Base-by-base conservation (phyloP, 2,113 vertebrate genomes). In the Oncorhynchus nerka region DNA sequence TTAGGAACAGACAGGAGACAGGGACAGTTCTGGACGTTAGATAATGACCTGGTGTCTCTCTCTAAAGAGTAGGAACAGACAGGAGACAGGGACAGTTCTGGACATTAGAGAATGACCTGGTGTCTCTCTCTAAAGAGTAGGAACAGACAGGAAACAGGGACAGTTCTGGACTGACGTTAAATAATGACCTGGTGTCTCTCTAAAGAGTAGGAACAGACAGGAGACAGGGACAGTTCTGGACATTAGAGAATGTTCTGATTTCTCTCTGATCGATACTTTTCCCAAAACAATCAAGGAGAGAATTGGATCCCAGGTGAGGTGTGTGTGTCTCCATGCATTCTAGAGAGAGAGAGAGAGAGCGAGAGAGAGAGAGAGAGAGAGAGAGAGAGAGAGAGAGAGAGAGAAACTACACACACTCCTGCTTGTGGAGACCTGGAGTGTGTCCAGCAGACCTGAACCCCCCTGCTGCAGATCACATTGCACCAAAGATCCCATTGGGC, bases 391-490 rank as follows among this genome's bases (percentile, higher is more conserved):
- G 16, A 22, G 26, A n/a, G 79, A 85, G 65, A 68, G 45, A 70
- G 61, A 30, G 45, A 87, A 78, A 30, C 59, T 26, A 59, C 19
- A n/a, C 15, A 32, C 74, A 75, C 49, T 22, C 48, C 12, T 65
- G 16, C 24, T 65, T 24, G 66, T 71, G 75, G 73, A 81, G 84
- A 88, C 81, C 55, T 88, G 84, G 85, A 86, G 74, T 62, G 11
- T 65, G 87, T 82, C 83, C 89, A 91, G 74, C 80, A 77, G 86
- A 86, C 79, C 83, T 88, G 85, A 84, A 87, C 79, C 78, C 79
- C 90, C 89, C 85, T 86, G 76, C 62, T 82, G 89, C 65, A 79
- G 90, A 90, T 93, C 90, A 85, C 15, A 82, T 90, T 92, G 87
- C 88, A 86, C 77, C 79, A 75, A 65, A 84, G 85, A 80, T 92